Conservation (phyloP, 2,113 vertebrate genomes). For the Colossoma macropomum region DNA sequence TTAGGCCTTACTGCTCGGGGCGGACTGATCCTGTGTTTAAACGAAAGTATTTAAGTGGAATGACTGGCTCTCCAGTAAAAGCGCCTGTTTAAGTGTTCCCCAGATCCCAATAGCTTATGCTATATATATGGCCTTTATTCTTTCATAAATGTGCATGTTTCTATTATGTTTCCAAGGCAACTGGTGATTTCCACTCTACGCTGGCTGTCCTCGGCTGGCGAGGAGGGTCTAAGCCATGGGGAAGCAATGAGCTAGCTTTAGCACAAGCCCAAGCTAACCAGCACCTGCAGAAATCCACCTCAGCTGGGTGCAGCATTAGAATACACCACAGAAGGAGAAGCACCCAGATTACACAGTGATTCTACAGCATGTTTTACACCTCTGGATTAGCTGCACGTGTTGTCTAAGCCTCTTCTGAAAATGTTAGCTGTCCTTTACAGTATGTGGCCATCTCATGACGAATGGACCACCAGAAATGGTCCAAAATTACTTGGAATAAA, state of each 20-base stretch:
- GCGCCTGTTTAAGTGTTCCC: slow-evolving; percentile 54
- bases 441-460: slow-evolving; percentile 22
- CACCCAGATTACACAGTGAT: slow-evolving; percentile 81
- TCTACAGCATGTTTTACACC: slow-evolving; percentile 72
- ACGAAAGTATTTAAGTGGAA: slow-evolving; percentile 63
- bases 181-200: slow-evolving; percentile 62
- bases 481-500: background rate
- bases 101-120: slow-evolving; percentile 59
- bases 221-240: slow-evolving; percentile 64
- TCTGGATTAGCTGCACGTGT: slow-evolving; percentile 68
- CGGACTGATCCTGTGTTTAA: slow-evolving; percentile 61
- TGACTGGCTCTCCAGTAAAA: slow-evolving; percentile 57
- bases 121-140: slow-evolving; percentile 51
- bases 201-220: slow-evolving; percentile 56
- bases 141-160: slow-evolving; percentile 72
- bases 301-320: slow-evolving; percentile 68
- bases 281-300: slow-evolving; percentile 69
- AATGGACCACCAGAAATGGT: background rate
- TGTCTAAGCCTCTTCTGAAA: slow-evolving; percentile 66
- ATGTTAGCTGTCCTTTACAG: background rate
- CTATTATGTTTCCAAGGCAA: slow-evolving; percentile 76
- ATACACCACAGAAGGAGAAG: slow-evolving; percentile 65
- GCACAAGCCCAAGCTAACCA: slow-evolving; percentile 60
- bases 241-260: too few species aligned
- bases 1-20: slow-evolving; percentile 62